A percentile compares a stretch with the other conserved stretches of the same genome.
phyloP scores from a whole-genome alignment of 1,140 invertebrate species.

The Heliconius melpomene region DNA sequence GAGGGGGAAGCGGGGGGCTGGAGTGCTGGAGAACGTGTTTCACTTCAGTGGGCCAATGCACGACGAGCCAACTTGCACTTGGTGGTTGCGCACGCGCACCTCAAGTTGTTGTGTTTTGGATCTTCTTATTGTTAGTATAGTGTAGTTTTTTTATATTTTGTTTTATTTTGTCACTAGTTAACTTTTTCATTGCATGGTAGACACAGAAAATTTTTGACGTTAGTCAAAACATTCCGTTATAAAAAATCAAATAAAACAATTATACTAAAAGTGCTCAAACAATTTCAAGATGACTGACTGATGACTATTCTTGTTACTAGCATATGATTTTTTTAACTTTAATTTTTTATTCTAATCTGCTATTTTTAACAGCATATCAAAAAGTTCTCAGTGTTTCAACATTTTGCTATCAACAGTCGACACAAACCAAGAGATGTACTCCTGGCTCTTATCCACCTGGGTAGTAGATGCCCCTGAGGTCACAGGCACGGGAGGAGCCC shows the following conservation, averaged over 20 bases:
- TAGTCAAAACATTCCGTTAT: no score
- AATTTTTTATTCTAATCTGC: no score
- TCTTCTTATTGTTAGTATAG: constrained; percentile 76
- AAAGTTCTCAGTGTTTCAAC: background rate
- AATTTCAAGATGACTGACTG: no score
- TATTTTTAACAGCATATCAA: background rate
- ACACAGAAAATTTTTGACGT: no score
- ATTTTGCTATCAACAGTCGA: constrained; percentile 48
- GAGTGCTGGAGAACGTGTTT: constrained; percentile 74
- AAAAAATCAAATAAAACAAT: no score
- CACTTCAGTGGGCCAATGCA: constrained; percentile 92
- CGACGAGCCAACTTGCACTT: constrained; percentile 93
- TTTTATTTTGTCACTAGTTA: no score
- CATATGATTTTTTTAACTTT: no score
- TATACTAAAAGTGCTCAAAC: no score
- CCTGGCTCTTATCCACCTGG: constrained; percentile 89
- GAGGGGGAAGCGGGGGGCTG: constrained; percentile 81
- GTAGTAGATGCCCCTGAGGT: constrained; percentile 90
- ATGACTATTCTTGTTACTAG: no score
- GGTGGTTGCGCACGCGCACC: constrained; percentile 95
- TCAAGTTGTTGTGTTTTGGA: constrained; percentile 94
- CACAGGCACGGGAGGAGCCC: constrained; percentile 83
- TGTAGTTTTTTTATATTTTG: background rate
- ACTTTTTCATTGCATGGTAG: no score
- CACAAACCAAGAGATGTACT: constrained; percentile 80